Evolutionary conservation across 2,797 vertebrate species (phyloP).

Genomic region (Brotula barbata): DNA sequence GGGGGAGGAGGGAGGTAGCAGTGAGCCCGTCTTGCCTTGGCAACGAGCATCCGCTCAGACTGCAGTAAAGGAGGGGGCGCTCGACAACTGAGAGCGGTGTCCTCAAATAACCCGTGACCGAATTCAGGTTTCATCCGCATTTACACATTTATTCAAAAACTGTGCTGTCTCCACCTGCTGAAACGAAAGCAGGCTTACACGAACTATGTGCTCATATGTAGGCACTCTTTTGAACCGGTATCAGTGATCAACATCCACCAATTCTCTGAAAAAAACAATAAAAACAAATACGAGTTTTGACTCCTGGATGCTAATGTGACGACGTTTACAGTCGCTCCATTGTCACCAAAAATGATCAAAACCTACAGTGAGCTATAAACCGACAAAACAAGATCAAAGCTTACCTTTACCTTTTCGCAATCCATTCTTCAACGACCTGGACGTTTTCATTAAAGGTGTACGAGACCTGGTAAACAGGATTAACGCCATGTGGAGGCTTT

Average conservation of each 20-base stretch:
- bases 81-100: conserved; percentile 18
- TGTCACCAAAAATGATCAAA: neutral
- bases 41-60: conserved; percentile 37
- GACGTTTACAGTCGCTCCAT: conserved; percentile 18
- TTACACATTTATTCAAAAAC: neutral
- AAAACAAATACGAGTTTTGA: neutral
- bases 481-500: conserved; percentile 78
- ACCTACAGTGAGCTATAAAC: neutral
- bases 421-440: conserved; percentile 77
- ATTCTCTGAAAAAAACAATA: conserved; percentile 16
- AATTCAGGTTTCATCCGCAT: neutral
- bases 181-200: too few species aligned
- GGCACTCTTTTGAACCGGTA: neutral
- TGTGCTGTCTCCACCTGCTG: neutral
- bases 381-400: neutral
- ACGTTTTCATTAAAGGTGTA: conserved; percentile 78
- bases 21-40: conserved; percentile 22
- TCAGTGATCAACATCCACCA: neutral
- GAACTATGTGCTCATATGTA: too few species aligned
- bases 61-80: conserved; percentile 14
- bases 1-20: neutral
- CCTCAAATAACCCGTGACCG: conserved; percentile 54
- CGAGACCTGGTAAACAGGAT: conserved; percentile 80
- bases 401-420: conserved; percentile 76
- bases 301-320: conserved; percentile 26